Evolutionary conservation across 2,888 invertebrate species (phyloP).

Genomic region (Ennomos quercinarius): DNA sequence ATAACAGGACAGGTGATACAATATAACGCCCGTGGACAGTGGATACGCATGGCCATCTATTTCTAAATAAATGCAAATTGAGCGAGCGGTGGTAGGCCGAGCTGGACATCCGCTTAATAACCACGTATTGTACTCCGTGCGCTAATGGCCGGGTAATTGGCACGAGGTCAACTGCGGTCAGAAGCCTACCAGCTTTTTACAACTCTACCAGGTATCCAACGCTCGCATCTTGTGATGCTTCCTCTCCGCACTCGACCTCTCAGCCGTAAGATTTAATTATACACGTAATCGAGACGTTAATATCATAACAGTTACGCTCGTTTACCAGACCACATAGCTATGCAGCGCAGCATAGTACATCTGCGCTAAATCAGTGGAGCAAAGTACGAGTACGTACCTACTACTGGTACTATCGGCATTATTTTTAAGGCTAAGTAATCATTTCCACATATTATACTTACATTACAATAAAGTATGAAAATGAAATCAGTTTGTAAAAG

Average conservation of each 20-base stretch:
- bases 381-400: neutral
- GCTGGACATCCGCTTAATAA: slow-evolving; percentile 78
- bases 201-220: slow-evolving; percentile 50
- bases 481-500: neutral
- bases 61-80: slow-evolving; percentile 82
- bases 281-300: slow-evolving; percentile 55
- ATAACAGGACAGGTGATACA: slow-evolving; percentile 54
- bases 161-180: slow-evolving; percentile 71
- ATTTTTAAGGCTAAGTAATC: neutral
- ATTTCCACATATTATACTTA: neutral
- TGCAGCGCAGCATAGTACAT: slow-evolving; percentile 24
- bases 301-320: slow-evolving; percentile 53
- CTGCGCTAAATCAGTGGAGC: slow-evolving; percentile 19
- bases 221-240: slow-evolving; percentile 42
- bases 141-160: slow-evolving; percentile 80
- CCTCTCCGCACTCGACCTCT: slow-evolving; percentile 43
- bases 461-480: neutral
- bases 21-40: slow-evolving; percentile 58
- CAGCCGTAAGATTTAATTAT: slow-evolving; percentile 63
- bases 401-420: neutral
- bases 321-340: slow-evolving; percentile 42
- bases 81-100: slow-evolving; percentile 60
- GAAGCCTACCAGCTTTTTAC: slow-evolving; percentile 41
- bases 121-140: slow-evolving; percentile 71
- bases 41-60: slow-evolving; percentile 62